Evolutionary conservation across 2,888 invertebrate species (phyloP), one percentile per base, ranked within the genome.

Genomic region (Abrostola triplasia): DNA sequence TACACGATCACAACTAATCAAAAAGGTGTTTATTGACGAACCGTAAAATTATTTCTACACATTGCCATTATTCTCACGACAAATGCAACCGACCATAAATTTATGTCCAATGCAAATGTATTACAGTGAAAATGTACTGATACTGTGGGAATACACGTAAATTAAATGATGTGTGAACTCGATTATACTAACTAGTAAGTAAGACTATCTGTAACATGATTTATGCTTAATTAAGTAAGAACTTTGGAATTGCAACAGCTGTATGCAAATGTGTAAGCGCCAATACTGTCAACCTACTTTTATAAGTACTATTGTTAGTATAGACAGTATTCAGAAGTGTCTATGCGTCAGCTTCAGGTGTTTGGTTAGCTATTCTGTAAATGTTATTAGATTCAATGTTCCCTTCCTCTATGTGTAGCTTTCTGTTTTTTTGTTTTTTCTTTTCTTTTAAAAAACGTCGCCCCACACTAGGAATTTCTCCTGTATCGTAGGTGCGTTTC

Each of bases 91-190:
- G 40, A 11, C n/a, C 57, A 54, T 68, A 59, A 63, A 68, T 71
- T 49, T 57, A 35, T 53, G 40, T 51, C 55, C 49, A 53, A 79
- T 79, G 76, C 72, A 76, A 77, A 77, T 77, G 64, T 38, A 68
- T 76, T 79, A 70, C 73, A 70, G 40, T 53, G 63, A 49, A 71
- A 64, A 76, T 58, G 57, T 53, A 63, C 38, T 48, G 76, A 69
- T 76, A 79, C 38, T 59, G 77, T 77, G 77, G 51, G 77, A 77
- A 79, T 61, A 55, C 42, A 41, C 49, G 35, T 50, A 50, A 64
- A 70, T 62, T 12, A 64, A 52, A 57, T 48, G 63, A 72, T 70
- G 51, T 79, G 70, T 76, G 79, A 76, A 78, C 74, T 53, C 53
- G 41, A 56, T 71, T 47, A 60, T 65, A 37, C 6, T 37, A 59